Conservation (phyloP, 2,113 vertebrate species). For the Alligator mississippiensis region DNA sequence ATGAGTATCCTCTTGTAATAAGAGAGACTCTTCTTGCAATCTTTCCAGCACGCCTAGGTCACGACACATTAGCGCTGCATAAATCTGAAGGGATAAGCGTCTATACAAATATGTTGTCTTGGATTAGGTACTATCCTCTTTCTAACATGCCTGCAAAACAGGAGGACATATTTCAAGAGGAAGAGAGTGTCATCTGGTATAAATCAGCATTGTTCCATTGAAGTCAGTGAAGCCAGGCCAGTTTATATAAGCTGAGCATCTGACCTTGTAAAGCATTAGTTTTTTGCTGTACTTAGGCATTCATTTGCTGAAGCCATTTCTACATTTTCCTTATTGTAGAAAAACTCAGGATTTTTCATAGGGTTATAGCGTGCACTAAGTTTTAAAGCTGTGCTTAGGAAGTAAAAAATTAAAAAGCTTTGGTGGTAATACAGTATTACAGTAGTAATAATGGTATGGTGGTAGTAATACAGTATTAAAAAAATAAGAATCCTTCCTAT, state of each 20-base stretch:
- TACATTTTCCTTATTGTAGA: slow-evolving; percentile 60
- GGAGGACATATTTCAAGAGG: background rate
- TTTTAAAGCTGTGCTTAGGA: background rate
- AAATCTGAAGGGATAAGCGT: background rate
- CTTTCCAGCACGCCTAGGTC: background rate
- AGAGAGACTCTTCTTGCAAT: background rate
- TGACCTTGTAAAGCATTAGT: background rate
- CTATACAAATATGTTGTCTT: background rate
- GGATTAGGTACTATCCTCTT: background rate
- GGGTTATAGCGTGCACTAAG: slow-evolving; percentile 53
- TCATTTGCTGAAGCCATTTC: background rate
- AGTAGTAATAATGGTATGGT: too few species aligned
- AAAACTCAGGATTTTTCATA: background rate
- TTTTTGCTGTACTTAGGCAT: background rate
- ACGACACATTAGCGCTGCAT: background rate
- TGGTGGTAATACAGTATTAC: too few species aligned
- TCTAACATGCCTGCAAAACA: background rate
- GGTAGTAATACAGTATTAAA: too few species aligned
- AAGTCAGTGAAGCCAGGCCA: background rate
- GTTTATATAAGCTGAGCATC: background rate
- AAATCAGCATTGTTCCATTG: background rate
- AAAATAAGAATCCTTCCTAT: slow-evolving; percentile 7
- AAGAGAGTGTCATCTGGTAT: background rate
- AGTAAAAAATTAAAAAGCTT: slow-evolving; percentile 23
- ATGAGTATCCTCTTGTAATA: background rate